Evolutionary conservation across 35 echinoderm and acorn worm genomes (phyloP).

Genomic region (Stichopus chloronotus): DNA sequence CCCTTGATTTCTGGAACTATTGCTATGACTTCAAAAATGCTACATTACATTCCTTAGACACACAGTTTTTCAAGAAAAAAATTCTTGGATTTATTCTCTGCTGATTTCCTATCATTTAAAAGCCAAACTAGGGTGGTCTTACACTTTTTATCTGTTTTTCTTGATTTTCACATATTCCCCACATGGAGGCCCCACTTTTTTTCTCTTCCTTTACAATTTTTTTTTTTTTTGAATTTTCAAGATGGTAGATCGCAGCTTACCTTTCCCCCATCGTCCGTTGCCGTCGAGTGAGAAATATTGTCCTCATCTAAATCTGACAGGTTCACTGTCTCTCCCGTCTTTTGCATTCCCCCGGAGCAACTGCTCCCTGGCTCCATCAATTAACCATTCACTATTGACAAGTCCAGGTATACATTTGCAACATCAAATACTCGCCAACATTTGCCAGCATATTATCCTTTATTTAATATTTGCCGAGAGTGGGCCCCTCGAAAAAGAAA

Average conservation of each 20-base stretch:
- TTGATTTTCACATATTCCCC: neutral
- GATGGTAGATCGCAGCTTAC: constrained; percentile 5
- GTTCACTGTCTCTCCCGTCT: neutral
- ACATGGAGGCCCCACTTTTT: neutral
- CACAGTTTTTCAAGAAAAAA: too few relatives aligned
- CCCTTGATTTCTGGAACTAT: too few relatives aligned
- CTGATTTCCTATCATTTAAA: neutral
- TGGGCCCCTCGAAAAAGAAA: neutral
- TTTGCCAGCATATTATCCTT: constrained; percentile 30
- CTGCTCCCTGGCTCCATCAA: constrained; percentile 10
- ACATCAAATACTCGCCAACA: constrained; percentile 35
- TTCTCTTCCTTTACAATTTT: neutral
- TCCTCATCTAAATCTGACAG: constrained; percentile 42
- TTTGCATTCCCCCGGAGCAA: constrained; percentile 12
- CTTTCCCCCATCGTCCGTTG: neutral
- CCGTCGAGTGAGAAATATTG: constrained; percentile 4
- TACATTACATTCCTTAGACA: too few relatives aligned
- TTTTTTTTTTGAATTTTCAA: neutral
- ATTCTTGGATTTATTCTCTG: too few relatives aligned
- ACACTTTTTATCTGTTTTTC: too few relatives aligned
- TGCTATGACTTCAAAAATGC: too few relatives aligned
- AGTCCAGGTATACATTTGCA: constrained; percentile 52
- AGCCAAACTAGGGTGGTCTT: neutral
- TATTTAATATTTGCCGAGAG: constrained; percentile 44
- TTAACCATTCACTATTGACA: constrained; percentile 44